Percentiles rank a stretch among this genome's conserved stretches.
phyloP scores from a whole-genome alignment of 2,797 vertebrate species.

The Numenius phaeopus region DNA sequence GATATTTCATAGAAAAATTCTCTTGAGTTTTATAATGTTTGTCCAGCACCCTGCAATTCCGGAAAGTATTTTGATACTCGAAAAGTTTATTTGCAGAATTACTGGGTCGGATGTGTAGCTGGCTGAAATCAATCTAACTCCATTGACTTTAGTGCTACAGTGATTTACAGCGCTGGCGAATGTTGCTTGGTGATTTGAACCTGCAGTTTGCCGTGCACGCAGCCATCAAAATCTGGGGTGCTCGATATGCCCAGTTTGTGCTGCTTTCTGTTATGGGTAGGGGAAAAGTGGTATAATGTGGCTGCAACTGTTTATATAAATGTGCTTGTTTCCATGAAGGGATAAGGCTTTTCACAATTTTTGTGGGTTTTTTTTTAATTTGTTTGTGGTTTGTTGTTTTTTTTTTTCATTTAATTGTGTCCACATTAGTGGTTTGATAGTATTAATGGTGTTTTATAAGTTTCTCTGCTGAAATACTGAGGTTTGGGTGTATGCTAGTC shows the following conservation, averaged over 20 bases:
- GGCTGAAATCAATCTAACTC: background rate
- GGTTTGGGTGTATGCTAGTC: background rate
- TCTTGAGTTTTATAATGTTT: background rate
- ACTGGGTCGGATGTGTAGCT: background rate
- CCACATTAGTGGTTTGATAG: background rate
- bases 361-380: background rate
- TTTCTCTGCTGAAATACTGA: background rate
- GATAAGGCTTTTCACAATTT: background rate
- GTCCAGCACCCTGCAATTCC: background rate
- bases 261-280: background rate
- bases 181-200: background rate
- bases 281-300: background rate
- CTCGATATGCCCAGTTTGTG: rapidly evolving
- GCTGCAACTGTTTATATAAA: background rate
- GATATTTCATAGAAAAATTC: background rate
- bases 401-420: background rate
- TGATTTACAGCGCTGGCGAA: rapidly evolving
- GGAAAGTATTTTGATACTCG: background rate
- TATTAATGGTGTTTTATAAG: background rate
- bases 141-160: background rate
- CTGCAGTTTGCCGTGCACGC: background rate
- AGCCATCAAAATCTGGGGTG: background rate
- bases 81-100: background rate
- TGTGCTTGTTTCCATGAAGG: background rate
- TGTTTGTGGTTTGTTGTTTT: background rate